Conservation (phyloP, 92 coral and sea anemone genomes). For the Zoanthus gigantus region DNA sequence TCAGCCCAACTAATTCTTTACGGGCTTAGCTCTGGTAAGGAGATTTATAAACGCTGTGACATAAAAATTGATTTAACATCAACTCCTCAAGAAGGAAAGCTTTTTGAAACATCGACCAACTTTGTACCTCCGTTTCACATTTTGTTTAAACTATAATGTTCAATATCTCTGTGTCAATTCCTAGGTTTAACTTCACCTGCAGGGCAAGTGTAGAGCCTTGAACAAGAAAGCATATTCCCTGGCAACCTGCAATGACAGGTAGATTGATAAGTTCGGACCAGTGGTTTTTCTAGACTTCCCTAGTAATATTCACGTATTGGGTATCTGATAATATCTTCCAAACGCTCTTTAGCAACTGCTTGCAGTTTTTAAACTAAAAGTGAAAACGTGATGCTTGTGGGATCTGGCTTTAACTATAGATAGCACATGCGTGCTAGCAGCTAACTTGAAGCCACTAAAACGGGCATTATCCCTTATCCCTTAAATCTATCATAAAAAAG, state of each 20-base stretch:
- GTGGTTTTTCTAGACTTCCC: too few species aligned
- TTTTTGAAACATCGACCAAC: background rate
- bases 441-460: too few species aligned
- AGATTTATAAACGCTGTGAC: background rate
- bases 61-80: background rate
- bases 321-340: too few species aligned
- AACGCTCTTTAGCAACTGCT: too few species aligned
- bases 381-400: too few species aligned
- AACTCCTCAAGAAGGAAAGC: background rate
- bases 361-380: too few species aligned
- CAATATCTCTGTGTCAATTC: too few species aligned
- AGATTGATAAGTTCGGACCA: background rate
- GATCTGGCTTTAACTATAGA: too few species aligned
- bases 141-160: background rate
- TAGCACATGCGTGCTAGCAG: too few species aligned
- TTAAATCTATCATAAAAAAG: too few species aligned
- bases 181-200: slow-evolving; percentile 16
- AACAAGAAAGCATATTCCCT: slow-evolving; percentile 35
- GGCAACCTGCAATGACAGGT: slow-evolving; percentile 14
- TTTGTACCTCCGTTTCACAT: background rate
- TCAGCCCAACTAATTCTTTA: background rate
- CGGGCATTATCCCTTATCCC: too few species aligned
- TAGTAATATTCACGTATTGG: too few species aligned
- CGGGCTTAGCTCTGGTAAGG: background rate
- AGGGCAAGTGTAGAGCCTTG: slow-evolving; percentile 36